A percentile compares a stretch with the other conserved stretches of the same genome.
Conservation (phyloP, 2,797 vertebrate species). For the Numenius phaeopus region DNA sequence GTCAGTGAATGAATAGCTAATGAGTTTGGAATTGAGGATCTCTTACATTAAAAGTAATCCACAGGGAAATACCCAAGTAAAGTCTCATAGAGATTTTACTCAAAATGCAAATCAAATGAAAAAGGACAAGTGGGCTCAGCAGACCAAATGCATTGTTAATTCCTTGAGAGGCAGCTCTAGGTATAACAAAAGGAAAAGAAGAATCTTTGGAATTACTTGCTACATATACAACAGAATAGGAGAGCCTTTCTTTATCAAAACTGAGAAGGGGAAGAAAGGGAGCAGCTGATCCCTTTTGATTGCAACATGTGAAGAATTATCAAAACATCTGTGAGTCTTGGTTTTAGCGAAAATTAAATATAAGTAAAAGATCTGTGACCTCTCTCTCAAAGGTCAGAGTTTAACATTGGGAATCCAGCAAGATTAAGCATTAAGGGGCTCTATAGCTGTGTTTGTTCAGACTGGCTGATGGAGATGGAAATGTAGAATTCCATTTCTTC, state of each 20-base stretch:
- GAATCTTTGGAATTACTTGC: background rate
- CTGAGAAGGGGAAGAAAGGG: background rate
- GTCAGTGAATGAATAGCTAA: slow-evolving; percentile 34
- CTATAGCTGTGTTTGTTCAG: background rate
- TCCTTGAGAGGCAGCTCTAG: background rate
- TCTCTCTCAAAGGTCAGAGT: background rate
- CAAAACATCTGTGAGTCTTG: background rate
- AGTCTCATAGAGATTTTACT: background rate
- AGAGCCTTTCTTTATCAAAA: background rate
- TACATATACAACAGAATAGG: background rate
- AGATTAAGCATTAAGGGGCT: background rate
- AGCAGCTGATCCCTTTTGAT: background rate
- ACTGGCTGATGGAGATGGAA: background rate
- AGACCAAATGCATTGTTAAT: background rate
- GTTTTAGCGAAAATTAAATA: background rate
- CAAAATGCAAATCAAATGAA: background rate
- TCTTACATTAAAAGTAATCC: background rate
- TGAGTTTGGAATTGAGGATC: slow-evolving; percentile 11
- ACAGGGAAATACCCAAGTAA: slow-evolving; percentile 9
- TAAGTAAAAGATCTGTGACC: background rate
- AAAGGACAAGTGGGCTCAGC: background rate
- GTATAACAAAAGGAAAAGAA: background rate
- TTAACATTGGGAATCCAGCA: background rate
- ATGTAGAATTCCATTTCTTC: background rate
- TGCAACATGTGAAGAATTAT: background rate